Percentiles rank a stretch among this genome's conserved stretches.
phyloP scores from a whole-genome alignment of 2,888 invertebrate genomes.

The Branchipolynoe longqiensis region DNA sequence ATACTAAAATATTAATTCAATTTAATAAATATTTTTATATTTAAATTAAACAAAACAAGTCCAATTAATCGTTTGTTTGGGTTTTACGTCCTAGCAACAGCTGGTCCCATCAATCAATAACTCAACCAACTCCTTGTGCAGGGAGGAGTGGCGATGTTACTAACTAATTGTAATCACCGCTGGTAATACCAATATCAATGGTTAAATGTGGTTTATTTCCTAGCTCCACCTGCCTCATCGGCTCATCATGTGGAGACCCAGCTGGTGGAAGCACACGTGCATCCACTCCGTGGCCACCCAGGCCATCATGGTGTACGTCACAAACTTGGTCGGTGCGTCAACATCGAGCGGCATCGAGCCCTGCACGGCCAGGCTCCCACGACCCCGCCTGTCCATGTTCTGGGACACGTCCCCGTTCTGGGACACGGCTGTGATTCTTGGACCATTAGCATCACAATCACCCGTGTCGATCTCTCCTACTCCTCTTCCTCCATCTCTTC shows the following conservation, averaged over 20 bases:
- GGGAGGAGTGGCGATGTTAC: too few species aligned
- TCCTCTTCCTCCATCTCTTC: too few species aligned
- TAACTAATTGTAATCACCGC: too few species aligned
- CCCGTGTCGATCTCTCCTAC: background rate
- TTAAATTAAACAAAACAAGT: too few species aligned
- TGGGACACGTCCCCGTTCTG: background rate
- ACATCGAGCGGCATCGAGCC: constrained; percentile 47
- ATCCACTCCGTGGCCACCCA: constrained; percentile 48
- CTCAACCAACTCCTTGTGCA: too few species aligned
- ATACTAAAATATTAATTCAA: too few species aligned
- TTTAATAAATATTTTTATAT: too few species aligned
- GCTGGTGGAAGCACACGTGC: constrained; percentile 16
- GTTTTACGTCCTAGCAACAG: too few species aligned
- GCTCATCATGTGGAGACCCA: constrained; percentile 39
- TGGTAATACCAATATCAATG: too few species aligned
- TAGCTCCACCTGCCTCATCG: constrained; percentile 26
- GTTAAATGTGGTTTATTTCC: constrained; percentile 5
- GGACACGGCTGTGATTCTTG: too few species aligned
- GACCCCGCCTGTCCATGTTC: background rate
- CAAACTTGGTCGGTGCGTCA: constrained; percentile 57
- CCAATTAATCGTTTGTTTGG: too few species aligned
- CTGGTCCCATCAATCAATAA: too few species aligned
- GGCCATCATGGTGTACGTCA: constrained; percentile 57
- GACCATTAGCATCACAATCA: background rate
- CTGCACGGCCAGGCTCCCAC: background rate